Evolutionary conservation across 2,888 invertebrate species (phyloP).

Genomic region (Dolomedes plantarius): DNA sequence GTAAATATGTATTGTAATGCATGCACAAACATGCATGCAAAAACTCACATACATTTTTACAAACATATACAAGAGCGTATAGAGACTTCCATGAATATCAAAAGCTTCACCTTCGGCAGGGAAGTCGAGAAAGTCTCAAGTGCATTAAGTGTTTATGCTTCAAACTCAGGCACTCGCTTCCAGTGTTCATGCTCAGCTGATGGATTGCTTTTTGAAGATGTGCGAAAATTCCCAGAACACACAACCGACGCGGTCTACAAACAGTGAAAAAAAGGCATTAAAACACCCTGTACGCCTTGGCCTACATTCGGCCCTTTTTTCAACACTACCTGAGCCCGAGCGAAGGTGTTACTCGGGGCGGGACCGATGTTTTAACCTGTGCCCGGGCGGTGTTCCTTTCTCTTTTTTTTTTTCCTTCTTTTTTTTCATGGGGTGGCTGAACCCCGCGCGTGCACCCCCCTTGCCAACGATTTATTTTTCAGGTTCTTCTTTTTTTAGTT

Average conservation of each 20-base stretch:
- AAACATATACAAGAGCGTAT: too few species aligned
- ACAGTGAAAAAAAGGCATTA: not conserved
- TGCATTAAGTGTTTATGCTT: not conserved
- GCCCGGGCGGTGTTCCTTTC: slow-evolving; percentile 52
- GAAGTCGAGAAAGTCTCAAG: too few species aligned
- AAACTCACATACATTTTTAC: too few species aligned
- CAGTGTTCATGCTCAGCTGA: slow-evolving; percentile 15
- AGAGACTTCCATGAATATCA: too few species aligned
- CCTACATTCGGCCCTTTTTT: slow-evolving; percentile 53
- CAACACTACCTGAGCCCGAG: slow-evolving; percentile 10
- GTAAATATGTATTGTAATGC: too few species aligned
- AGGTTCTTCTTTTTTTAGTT: not conserved
- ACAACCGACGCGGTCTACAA: slow-evolving; percentile 5
- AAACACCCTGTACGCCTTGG: slow-evolving; percentile 52
- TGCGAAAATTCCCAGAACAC: slow-evolving; percentile 45
- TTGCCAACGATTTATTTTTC: not conserved
- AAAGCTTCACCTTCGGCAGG: too few species aligned
- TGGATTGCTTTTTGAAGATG: slow-evolving; percentile 59
- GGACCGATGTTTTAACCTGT: slow-evolving; percentile 68
- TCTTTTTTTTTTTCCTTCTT: too few species aligned
- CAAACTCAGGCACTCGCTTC: not conserved
- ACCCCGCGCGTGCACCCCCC: slow-evolving; percentile 46
- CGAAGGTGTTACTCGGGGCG: slow-evolving; percentile 65
- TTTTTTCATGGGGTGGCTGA: slow-evolving; percentile 44
- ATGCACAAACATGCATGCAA: too few species aligned